Evolutionary conservation across 2,888 invertebrate species (phyloP), one percentile per base, ranked within the genome.

Genomic region (Eupithecia centaureata): DNA sequence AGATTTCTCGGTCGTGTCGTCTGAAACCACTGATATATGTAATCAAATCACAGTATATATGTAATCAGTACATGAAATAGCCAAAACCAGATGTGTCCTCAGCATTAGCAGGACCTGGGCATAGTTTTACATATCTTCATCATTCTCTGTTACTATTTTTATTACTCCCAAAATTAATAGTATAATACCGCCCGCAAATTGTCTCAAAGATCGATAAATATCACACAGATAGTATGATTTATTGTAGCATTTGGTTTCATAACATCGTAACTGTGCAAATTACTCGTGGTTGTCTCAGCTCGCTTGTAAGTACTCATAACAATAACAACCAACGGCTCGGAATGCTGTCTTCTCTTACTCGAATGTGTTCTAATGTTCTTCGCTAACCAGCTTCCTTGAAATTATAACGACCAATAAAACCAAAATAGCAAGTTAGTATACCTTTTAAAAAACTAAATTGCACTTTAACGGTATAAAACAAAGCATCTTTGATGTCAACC

Each of bases 401-500:
- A 58, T n/a, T 67, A 47, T 59, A 54, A 30, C 18, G 51, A 47
- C 35, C 64, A 65, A 30, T 61, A 62, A 62, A 62, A 65, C 52
- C 25, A 13, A 65, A 65, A 62, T 65, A 42, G 47, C n/a, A n/a
- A n/a, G n/a, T n/a, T n/a, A n/a, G n/a, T n/a, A 12, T 22, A 52
- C 15, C 57, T 56, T 27, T 32, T 35, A 35, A 57, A 60, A 64
- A 68, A 57, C 38, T 57, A 32, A 61, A 57, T 61, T 38, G 56
- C 35, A 63, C 18, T 54, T 57, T 65, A 42, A 33, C 61, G 52
- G 51, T 57, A 57, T 54, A 51, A 32, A 61, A 54, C 67, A 65
- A 67, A 67, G 47, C 69, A 65, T 65, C 68, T 72, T 71, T 70
- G 68, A 73, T 67, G 70, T 72, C 68, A 38, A 63, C 69, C 61